Percentiles rank a stretch among this genome's conserved stretches.
phyloP scores from a whole-genome alignment of 2,797 vertebrate genomes.

The Gambelia wislizenii region DNA sequence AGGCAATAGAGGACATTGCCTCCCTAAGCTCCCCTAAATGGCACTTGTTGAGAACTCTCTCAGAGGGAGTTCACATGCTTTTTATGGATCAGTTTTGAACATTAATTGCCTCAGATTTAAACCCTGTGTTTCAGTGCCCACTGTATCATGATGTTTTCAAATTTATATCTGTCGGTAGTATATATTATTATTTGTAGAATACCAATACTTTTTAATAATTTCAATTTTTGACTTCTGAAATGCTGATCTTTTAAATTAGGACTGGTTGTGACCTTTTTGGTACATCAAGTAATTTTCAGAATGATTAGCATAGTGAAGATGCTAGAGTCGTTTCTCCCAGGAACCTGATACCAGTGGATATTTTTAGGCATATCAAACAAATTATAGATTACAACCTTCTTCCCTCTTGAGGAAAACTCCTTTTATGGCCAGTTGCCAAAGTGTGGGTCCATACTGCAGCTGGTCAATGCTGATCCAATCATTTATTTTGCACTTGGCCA shows the following conservation, averaged over 20 bases:
- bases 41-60: background rate
- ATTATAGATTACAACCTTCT: slow-evolving; percentile 33
- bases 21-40: background rate
- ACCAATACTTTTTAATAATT: background rate
- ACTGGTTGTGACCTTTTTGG: slow-evolving; percentile 1
- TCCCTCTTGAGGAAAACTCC: slow-evolving; percentile 33
- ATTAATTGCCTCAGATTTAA: background rate
- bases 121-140: background rate
- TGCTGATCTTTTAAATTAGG: slow-evolving; percentile 10
- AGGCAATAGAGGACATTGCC: background rate
- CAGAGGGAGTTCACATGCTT: background rate
- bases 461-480: background rate
- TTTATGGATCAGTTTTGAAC: background rate
- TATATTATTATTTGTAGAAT: background rate
- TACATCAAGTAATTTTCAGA: slow-evolving; percentile 21
- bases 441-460: slow-evolving; percentile 1
- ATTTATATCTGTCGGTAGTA: background rate
- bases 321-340: slow-evolving; percentile 9
- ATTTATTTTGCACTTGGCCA: background rate
- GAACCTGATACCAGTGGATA: slow-evolving; percentile 23
- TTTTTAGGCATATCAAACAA: slow-evolving; percentile 41
- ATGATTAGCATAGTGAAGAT: slow-evolving; percentile 28
- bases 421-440: slow-evolving; percentile 12
- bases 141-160: background rate
- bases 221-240: slow-evolving; percentile 1